Evolutionary conservation across 2,797 vertebrate genomes (phyloP), one percentile per base, ranked within the genome.

Genomic region (Pristis pectinata): DNA sequence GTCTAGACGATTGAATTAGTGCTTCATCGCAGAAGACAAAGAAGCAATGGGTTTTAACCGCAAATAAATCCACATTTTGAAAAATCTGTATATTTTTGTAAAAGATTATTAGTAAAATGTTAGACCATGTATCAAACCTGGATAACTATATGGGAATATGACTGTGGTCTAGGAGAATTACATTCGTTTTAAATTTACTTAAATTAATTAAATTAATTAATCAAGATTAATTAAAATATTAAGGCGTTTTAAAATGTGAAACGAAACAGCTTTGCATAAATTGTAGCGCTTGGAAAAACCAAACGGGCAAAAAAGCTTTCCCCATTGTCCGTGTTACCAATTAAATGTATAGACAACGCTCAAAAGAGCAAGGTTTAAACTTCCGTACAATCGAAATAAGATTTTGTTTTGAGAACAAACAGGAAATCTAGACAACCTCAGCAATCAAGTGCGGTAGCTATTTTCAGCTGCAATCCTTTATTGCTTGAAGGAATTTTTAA

Each of bases 1-100:
- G 92, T 93, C 92, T 93, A 70, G 67, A 44, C 92, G 92, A 49
- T 30, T 93, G 37, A 93, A 74, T 91, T 91, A 41, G 17, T 67
- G 37, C 6, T 56, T 11, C 59, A 64, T 64, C 17, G 87, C 59
- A 59, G 30, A 37, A 8, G 87, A 67, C 87, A 67, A 91, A 67
- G 87, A 91, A 91, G 67, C 9, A 91, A n/a, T 56, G 7, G n/a
- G 64, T 4, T 89, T 91, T 91, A 91, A n/a, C n/a, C 61, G 9
- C 17, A 24, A 41, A 91, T 37, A 41, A 64, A 15, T 59, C 30
- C 3, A 30, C 24, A 56, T 85, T 85, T 24, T 34, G 27, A 27
- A 53, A 83, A 53, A 49, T 49, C 41, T 49, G 1, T 10, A 41
- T 83, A 22, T 49, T 53, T 85, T 41, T 24, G 24, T 53, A 24